Conservation (phyloP, 1,140 invertebrate species). For the Stegodyphus mimosarum region DNA sequence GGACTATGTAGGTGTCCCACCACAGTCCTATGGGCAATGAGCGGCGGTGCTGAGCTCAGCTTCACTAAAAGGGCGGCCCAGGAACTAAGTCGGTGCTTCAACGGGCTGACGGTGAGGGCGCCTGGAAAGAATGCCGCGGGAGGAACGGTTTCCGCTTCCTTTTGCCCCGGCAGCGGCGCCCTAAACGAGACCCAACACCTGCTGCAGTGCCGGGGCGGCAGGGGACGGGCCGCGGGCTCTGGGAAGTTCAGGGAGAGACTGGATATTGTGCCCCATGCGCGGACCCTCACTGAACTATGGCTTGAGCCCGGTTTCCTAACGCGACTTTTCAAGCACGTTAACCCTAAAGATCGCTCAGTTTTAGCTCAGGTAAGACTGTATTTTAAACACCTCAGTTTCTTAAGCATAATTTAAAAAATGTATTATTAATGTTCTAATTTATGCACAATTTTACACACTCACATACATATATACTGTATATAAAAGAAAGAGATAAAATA, state of each 20-base stretch:
- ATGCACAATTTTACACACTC: no score
- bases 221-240: slow-evolving; percentile 54
- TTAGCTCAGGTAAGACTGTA: slow-evolving; percentile 72
- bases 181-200: slow-evolving; percentile 21
- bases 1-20: slow-evolving; percentile 55
- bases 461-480: no score
- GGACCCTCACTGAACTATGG: slow-evolving; percentile 77
- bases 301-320: slow-evolving; percentile 85
- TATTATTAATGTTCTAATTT: no score
- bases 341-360: slow-evolving; percentile 78
- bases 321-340: slow-evolving; percentile 88
- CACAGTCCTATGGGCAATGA: slow-evolving; percentile 56
- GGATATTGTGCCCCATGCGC: slow-evolving; percentile 64
- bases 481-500: no score
- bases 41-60: slow-evolving; percentile 61
- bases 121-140: slow-evolving; percentile 54
- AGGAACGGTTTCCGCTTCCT: neutral
- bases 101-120: slow-evolving; percentile 79
- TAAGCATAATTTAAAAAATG: no score
- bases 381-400: no score
- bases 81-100: slow-evolving; percentile 86
- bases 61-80: slow-evolving; percentile 82
- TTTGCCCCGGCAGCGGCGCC: neutral
- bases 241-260: slow-evolving; percentile 64
- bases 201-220: slow-evolving; percentile 31